These are phyloP conservation scores for Drosophila nigromelanica DNA, from an alignment of 1,140 invertebrate species.

Conservation along the genomic window DNA sequence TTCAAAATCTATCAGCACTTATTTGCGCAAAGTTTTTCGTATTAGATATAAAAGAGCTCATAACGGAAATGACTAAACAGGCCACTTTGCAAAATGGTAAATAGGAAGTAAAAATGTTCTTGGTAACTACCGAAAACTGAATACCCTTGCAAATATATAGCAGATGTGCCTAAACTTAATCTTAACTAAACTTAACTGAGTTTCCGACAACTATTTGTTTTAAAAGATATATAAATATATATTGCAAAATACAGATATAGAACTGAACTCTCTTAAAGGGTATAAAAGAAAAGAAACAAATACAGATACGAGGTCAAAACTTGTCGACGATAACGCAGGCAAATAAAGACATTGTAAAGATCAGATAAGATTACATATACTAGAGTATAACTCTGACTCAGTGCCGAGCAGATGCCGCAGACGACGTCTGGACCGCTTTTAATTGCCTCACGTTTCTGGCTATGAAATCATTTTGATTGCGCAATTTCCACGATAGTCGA, in stretches of 20 bases:
- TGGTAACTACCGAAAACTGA: too few relatives aligned
- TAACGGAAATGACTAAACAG: slow-evolving; percentile 35
- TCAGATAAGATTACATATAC: slow-evolving; percentile 22
- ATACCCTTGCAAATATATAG: too few relatives aligned
- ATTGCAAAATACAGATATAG: too few relatives aligned
- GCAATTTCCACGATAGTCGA: neutral
- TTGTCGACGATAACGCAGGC: slow-evolving; percentile 11
- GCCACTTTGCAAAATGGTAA: too few relatives aligned
- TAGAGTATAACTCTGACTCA: slow-evolving; percentile 22
- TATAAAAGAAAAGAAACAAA: neutral
- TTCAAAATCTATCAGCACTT: slow-evolving; percentile 26
- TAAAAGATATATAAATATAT: too few relatives aligned
- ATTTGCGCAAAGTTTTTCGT: slow-evolving; percentile 16
- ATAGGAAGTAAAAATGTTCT: too few relatives aligned
- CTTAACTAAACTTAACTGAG: too few relatives aligned
- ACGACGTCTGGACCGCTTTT: slow-evolving; percentile 4
- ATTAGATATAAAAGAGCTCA: slow-evolving; percentile 3
- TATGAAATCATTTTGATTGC: neutral
- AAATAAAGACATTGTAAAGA: slow-evolving; percentile 8
- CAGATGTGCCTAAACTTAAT: too few relatives aligned
- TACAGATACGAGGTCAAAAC: slow-evolving; percentile 21
- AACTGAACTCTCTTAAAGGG: neutral
- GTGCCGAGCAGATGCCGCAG: slow-evolving; percentile 18
- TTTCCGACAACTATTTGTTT: too few relatives aligned
- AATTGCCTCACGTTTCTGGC: slow-evolving; percentile 30